A percentile compares a stretch with the other conserved stretches of the same genome.
Conservation (phyloP, 2,888 invertebrate species). For the Meloe dianella region DNA sequence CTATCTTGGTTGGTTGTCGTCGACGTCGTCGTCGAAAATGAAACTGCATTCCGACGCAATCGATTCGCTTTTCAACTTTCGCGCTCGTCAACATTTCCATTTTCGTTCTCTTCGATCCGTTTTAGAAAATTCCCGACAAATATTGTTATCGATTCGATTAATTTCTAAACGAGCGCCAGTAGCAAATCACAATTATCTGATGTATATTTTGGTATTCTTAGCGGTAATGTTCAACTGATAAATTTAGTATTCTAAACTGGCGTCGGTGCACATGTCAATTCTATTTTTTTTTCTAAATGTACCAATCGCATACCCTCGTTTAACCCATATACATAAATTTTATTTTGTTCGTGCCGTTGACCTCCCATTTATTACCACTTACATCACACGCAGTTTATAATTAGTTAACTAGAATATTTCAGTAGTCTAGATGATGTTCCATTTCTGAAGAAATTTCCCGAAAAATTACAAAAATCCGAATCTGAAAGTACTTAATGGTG, state of each 20-base stretch:
- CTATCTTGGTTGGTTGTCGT: slow-evolving; percentile 31
- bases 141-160: neutral
- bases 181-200: slow-evolving; percentile 53
- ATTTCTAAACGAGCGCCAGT: neutral
- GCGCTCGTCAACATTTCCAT: slow-evolving; percentile 25
- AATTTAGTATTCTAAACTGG: slow-evolving; percentile 43
- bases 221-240: slow-evolving; percentile 39
- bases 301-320: slow-evolving; percentile 36
- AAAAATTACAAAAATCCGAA: neutral
- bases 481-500: neutral
- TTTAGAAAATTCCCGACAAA: neutral
- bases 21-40: slow-evolving; percentile 46
- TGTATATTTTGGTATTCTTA: slow-evolving; percentile 70
- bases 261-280: slow-evolving; percentile 41
- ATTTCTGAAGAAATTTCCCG: neutral
- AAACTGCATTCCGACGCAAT: slow-evolving; percentile 42
- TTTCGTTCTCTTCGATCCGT: too few species aligned
- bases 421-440: slow-evolving; percentile 1
- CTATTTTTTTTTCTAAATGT: slow-evolving; percentile 35
- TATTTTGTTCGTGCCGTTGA: slow-evolving; percentile 37
- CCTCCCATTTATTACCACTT: slow-evolving; percentile 32
- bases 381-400: slow-evolving; percentile 22
- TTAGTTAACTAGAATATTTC: slow-evolving; percentile 10
- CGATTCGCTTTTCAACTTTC: slow-evolving; percentile 40
- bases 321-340: slow-evolving; percentile 40